These are phyloP conservation scores for Octopus sinensis DNA, from an alignment of 1,140 invertebrate genomes.

Conservation along the genomic window DNA sequence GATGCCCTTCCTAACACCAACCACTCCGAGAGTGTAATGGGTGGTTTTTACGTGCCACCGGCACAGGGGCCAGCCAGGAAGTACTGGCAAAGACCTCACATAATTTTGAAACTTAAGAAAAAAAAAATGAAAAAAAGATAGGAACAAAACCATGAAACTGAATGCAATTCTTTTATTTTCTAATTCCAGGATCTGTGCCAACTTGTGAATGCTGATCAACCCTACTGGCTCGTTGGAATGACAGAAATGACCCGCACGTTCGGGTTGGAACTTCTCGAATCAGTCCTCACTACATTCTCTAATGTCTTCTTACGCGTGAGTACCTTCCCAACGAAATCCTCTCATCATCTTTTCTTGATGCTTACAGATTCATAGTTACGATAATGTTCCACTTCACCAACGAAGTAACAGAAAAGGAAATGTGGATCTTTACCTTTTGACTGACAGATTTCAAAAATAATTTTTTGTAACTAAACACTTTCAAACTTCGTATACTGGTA, in stretches of 20 bases:
- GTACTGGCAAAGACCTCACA: no score
- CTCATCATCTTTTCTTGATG: conserved; percentile 1
- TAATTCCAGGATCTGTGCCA: conserved; percentile 82
- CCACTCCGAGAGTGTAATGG: no score
- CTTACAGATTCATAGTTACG: not conserved
- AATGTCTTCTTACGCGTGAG: conserved; percentile 86
- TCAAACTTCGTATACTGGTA: no score
- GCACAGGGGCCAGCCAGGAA: no score
- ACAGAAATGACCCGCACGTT: conserved; percentile 96
- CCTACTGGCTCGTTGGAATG: conserved; percentile 89
- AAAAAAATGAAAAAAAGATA: no score
- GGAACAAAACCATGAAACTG: no score
- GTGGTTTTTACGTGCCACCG: no score
- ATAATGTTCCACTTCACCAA: not conserved
- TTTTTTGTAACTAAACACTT: no score
- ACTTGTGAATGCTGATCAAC: conserved; percentile 92
- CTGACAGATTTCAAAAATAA: no score
- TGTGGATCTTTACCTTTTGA: no score
- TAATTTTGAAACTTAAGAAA: no score
- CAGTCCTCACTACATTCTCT: conserved; percentile 86
- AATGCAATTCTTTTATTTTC: not conserved
- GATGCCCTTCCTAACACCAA: no score
- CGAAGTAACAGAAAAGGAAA: not conserved
- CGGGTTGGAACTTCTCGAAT: conserved; percentile 90
- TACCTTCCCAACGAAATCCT: conserved; percentile 5